phyloP scores from a whole-genome alignment of 2,113 vertebrate species.

The Tylochromis polylepis region DNA sequence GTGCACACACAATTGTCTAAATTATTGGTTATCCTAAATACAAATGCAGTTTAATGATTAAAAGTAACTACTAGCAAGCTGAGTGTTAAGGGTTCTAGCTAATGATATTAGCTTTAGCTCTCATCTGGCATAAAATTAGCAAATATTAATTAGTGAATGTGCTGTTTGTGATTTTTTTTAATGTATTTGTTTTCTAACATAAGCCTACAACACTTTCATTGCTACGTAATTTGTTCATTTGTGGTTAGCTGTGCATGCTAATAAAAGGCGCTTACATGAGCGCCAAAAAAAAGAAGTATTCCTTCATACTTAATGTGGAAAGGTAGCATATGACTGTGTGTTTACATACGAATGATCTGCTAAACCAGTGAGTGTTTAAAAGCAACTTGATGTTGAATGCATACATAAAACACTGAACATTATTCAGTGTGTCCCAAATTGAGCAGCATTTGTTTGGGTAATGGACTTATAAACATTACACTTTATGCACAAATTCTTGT shows the following conservation, averaged over 20 bases:
- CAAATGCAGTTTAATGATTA: background rate
- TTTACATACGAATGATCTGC: background rate
- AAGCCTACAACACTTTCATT: background rate
- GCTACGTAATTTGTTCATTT: background rate
- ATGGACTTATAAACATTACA: background rate
- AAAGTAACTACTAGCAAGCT: background rate
- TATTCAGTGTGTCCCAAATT: background rate
- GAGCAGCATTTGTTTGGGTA: background rate
- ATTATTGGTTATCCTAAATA: background rate
- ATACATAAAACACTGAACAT: background rate
- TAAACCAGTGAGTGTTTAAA: background rate
- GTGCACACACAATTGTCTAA: background rate
- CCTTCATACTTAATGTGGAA: background rate
- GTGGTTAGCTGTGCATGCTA: background rate
- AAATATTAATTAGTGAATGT: background rate
- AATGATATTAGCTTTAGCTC: background rate
- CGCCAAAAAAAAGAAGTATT: background rate
- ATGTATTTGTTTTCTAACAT: background rate
- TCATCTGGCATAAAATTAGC: background rate
- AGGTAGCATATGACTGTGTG: background rate
- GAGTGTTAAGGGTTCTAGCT: background rate
- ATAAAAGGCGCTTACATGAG: background rate
- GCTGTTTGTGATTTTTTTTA: background rate
- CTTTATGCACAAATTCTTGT: background rate
- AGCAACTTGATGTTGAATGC: background rate